Base-by-base conservation (phyloP, 2,113 vertebrate species). In the Corydoras maculifer region DNA sequence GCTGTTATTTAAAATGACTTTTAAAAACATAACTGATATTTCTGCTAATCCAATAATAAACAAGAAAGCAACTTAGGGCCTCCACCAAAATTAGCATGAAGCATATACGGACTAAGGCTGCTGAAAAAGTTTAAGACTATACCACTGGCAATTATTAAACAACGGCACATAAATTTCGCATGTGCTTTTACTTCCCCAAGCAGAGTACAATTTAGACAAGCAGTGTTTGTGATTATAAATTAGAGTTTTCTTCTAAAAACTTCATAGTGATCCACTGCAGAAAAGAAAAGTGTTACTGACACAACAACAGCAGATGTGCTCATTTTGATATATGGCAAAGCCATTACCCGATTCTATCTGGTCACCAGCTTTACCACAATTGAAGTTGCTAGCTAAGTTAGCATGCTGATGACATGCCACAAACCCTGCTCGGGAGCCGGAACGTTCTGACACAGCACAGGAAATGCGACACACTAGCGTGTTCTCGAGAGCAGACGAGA, bases 351-450 rank as follows among this genome's bases (percentile, higher is more conserved):
- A 59, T 77, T 75, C 68, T 67, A 65, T 62, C 60, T 73, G 68
- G 73, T 78, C 72, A 73, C 72, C 70, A 57, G 78, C 69, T 75
- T 76, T 65, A 77, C 61, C 76, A 67, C 75, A 75, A 76, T 69
- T 65, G 58, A 35, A 54, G 50, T 48, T 43, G 68, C 72, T 64
- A 61, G 73, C 32, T 10, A 70, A 53, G 67, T 80, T 77, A 77
- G 75, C 72, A 73, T 70, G 58, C 75, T 58, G 80, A 79, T 76
- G 81, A 81, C 78, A 76, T 69, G 68, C 74, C 69, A 68, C 51
- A 75, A 72, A 72, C 73, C 62, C 64, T 59, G 70, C 65, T 80
- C 75, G 67, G 61, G 70, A 57, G 67, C 61, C 59, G 49, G 74
- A 83, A 78, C 62, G 71, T 79, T 72, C 62, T 73, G 64, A 66